Base-by-base conservation (phyloP, 2,888 invertebrate genomes). In the Euproctis similis region DNA sequence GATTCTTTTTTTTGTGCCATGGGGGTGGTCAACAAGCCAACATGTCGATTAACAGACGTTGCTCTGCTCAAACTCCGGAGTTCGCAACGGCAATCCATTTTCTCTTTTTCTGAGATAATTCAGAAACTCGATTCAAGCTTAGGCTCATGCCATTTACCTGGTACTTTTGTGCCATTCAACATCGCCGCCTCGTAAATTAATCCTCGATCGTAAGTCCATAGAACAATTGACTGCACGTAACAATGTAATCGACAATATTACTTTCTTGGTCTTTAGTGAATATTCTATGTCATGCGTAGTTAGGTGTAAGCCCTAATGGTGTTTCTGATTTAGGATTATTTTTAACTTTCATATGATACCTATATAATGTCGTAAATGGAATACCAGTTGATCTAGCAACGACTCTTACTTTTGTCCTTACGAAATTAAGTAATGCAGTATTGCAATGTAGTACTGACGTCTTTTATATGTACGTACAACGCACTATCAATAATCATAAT, bases 21-120 rank as follows among this genome's bases (percentile, higher is more conserved):
- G n/a, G n/a, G n/a, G n/a, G n/a, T n/a, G n/a, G n/a, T n/a, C n/a
- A 22, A 28, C 12, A 38, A n/a, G 12, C 17, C 24, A 8, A 38
- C 38, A 19, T 36, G 33, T 3, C 43, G 30, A 23, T 46, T 46
- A 22, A 43, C 43, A 11, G 40, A 43, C n/a, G 46, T 43, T 1
- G 40, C 46, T 35, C 43, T 18, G 13, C 42, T 42, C 11, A 43
- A 32, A 26, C 24, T 42, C 38, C 6, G 41, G 36, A 18, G 41
- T 44, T 10, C 35, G 14, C 9, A 39, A 29, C 3, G 24, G 18
- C 16, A 37, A 26, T 27, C 30, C 19, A n/a, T 17, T 18, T 11
- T 49, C 22, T 28, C 39, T 29, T 29, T 45, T 43, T 36, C 38
- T 35, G 8, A 45, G 24, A 36, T 31, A 17, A 30, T 45, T 39